Evolutionary conservation across 2,797 vertebrate species (phyloP).

Genomic region (Ambastaia sidthimunki): DNA sequence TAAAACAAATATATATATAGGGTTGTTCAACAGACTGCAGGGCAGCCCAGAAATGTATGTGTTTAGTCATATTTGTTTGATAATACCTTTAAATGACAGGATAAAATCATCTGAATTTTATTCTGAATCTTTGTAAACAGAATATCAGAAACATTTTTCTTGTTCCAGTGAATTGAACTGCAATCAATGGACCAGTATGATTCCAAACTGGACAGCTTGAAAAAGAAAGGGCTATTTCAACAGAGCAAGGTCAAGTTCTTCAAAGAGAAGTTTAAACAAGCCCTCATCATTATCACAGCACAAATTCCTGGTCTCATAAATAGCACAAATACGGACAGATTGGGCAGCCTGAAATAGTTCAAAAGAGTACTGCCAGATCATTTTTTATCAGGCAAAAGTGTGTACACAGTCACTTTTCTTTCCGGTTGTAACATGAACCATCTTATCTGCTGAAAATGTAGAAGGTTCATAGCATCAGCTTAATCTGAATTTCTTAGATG

Average conservation of each 20-base stretch:
- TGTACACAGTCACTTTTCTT: background rate
- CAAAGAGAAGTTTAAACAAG: slow-evolving; percentile 50
- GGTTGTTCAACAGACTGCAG: background rate
- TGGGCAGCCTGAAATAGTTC: slow-evolving; percentile 41
- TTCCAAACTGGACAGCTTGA: slow-evolving; percentile 33
- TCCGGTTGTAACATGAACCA: background rate
- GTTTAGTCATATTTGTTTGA: background rate
- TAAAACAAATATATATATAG: background rate
- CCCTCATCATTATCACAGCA: slow-evolving; percentile 16
- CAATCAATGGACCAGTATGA: slow-evolving; percentile 8
- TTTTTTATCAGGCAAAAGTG: background rate
- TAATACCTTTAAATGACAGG: background rate
- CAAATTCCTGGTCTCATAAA: slow-evolving; percentile 9
- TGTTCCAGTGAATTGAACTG: background rate
- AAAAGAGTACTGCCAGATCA: slow-evolving; percentile 18
- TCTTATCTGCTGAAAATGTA: slow-evolving; percentile 2
- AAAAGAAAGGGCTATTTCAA: slow-evolving; percentile 23
- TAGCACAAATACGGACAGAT: slow-evolving; percentile 42
- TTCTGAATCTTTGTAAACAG: background rate
- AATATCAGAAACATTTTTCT: background rate
- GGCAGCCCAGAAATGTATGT: background rate
- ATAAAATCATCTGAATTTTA: too few species aligned
- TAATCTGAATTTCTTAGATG: background rate
- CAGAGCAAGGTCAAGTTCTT: slow-evolving; percentile 46
- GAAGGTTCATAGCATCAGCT: background rate